Evolutionary conservation across 2,797 vertebrate species (phyloP).

Genomic region (Poecile montanus): DNA sequence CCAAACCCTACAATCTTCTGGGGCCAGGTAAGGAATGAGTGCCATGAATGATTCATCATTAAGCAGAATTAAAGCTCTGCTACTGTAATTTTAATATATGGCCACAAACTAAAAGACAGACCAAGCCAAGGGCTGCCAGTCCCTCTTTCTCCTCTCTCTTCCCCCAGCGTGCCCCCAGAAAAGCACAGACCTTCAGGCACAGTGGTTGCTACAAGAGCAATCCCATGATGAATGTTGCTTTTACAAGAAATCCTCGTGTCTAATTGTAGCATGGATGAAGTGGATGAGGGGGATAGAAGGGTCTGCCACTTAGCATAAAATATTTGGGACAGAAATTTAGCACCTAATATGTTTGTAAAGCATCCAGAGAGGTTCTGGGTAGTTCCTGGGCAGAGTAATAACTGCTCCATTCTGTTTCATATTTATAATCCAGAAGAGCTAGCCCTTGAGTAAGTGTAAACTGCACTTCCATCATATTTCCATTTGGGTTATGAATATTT

Average conservation of each 20-base stretch:
- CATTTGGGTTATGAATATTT: constrained; percentile 66
- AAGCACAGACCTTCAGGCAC: neutral
- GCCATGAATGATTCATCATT: neutral
- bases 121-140: neutral
- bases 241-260: neutral
- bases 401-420: constrained; percentile 6
- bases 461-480: constrained; percentile 49
- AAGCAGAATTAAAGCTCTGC: neutral
- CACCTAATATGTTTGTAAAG: neutral
- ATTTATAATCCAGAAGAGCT: constrained; percentile 23
- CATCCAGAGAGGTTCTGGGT: neutral
- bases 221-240: neutral
- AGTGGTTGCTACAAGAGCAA: neutral
- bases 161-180: neutral
- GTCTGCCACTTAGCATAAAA: neutral
- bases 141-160: neutral
- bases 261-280: neutral
- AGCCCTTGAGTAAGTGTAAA: constrained; percentile 31
- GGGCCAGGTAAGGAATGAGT: neutral
- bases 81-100: neutral
- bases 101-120: neutral
- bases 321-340: neutral
- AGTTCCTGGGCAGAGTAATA: constrained; percentile 2
- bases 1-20: neutral
- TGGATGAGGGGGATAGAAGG: neutral